Percentiles rank a stretch among this genome's conserved stretches.
Conservation (phyloP, 2,797 vertebrate genomes). For the Onychomys arenicola region DNA sequence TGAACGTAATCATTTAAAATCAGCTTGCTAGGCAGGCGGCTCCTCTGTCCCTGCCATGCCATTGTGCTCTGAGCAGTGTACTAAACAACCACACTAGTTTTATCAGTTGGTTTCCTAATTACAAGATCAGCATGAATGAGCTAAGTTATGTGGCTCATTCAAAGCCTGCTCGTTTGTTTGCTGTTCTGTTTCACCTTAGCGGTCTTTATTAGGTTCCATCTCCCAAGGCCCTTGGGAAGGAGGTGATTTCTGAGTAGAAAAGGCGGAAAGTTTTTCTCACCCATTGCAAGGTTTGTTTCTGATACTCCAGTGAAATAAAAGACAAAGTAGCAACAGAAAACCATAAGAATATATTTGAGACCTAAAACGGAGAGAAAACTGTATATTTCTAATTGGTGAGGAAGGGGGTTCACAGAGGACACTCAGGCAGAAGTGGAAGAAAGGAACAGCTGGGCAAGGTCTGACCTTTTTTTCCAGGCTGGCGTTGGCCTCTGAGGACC, state of each 20-base stretch:
- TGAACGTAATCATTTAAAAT: conserved; percentile 26
- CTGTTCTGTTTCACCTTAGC: conserved; percentile 1
- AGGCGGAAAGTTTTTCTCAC: background rate
- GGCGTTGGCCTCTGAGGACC: background rate
- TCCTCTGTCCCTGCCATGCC: background rate
- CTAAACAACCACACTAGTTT: background rate
- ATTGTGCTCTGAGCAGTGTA: background rate
- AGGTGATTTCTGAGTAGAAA: conserved; percentile 25
- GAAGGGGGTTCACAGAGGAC: background rate
- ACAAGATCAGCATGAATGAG: background rate
- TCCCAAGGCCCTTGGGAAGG: background rate
- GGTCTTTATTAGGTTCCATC: background rate
- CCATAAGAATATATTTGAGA: background rate
- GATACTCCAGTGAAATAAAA: background rate
- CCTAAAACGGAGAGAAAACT: background rate
- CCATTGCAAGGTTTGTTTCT: background rate
- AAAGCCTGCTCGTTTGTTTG: background rate
- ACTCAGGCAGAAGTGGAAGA: background rate
- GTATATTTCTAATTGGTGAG: background rate
- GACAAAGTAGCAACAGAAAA: background rate
- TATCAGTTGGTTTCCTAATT: too few species aligned
- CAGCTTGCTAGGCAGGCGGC: background rate
- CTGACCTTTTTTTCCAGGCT: background rate
- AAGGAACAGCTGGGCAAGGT: background rate
- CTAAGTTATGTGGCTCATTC: background rate